Evolutionary conservation across 2,888 invertebrate species (phyloP).

Genomic region (Pandemis heparana): DNA sequence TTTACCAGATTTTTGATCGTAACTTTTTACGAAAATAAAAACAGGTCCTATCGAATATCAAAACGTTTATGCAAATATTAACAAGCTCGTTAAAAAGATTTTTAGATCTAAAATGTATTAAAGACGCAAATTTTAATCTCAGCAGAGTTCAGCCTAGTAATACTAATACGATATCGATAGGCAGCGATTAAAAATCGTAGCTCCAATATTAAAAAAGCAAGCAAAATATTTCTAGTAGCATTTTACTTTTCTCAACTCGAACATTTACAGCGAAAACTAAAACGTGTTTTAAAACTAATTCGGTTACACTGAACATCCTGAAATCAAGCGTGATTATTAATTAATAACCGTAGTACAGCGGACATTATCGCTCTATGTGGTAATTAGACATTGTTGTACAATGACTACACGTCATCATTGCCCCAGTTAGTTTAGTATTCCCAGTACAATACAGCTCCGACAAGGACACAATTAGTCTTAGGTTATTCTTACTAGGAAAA

Average conservation of each 20-base stretch:
- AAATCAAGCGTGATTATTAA: constrained; percentile 24
- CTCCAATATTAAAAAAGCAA: neutral
- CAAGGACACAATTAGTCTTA: constrained; percentile 43
- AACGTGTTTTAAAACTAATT: neutral
- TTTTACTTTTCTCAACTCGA: neutral
- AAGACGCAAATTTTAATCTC: too few relatives aligned
- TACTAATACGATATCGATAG: too few relatives aligned
- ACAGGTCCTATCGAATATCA: too few relatives aligned
- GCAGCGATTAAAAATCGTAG: too few relatives aligned
- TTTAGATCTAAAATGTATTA: too few relatives aligned
- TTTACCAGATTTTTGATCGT: too few relatives aligned
- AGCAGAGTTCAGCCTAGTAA: too few relatives aligned
- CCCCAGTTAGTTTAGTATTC: constrained; percentile 41
- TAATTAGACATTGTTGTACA: constrained; percentile 42
- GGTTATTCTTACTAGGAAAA: constrained; percentile 20
- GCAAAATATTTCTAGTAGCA: neutral
- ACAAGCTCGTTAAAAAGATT: too few relatives aligned
- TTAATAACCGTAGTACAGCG: constrained; percentile 1
- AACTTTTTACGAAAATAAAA: too few relatives aligned
- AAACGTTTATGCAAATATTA: too few relatives aligned
- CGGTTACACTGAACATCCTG: neutral
- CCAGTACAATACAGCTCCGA: constrained; percentile 38
- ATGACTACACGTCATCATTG: constrained; percentile 43
- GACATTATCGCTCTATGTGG: constrained; percentile 36
- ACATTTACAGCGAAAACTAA: neutral